These are phyloP conservation scores for Dichetophora obliterata DNA, from an alignment of 2,888 invertebrate genomes.

Conservation along the genomic window DNA sequence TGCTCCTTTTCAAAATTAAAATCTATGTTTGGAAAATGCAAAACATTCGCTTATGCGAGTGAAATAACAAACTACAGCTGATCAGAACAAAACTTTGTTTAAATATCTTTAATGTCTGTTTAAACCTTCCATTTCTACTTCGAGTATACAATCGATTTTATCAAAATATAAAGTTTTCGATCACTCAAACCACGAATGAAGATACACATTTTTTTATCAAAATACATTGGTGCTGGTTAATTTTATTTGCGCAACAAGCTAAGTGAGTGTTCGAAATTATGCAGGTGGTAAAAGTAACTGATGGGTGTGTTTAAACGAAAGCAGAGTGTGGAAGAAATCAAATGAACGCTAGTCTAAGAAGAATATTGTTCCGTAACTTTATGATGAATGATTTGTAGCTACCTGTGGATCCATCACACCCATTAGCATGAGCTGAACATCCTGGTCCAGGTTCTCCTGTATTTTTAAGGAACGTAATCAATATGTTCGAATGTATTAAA, in stretches of 20 bases:
- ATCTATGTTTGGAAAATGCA: too few relatives aligned
- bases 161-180: too few relatives aligned
- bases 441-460: constrained; percentile 85
- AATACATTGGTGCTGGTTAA: not conserved
- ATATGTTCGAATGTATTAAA: constrained; percentile 23
- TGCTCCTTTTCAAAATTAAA: too few relatives aligned
- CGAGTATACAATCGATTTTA: too few relatives aligned
- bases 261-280: constrained; percentile 7
- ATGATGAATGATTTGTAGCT: constrained; percentile 61
- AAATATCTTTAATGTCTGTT: too few relatives aligned
- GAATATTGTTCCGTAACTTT: constrained; percentile 24
- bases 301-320: constrained; percentile 18
- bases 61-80: too few relatives aligned
- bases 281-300: not conserved
- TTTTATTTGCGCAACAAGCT: constrained; percentile 1
- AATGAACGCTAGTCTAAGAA: constrained; percentile 32
- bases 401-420: constrained; percentile 94
- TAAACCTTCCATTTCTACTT: too few relatives aligned
- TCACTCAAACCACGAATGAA: too few relatives aligned
- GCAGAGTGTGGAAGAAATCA: constrained; percentile 27
- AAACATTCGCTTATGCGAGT: too few relatives aligned
- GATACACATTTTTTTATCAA: not conserved
- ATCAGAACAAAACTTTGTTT: too few relatives aligned
- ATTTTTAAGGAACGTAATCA: constrained; percentile 48
- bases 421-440: constrained; percentile 92